These are phyloP conservation scores for Neogale vison DNA, from an alignment of 2,113 vertebrate genomes.

Conservation along the genomic window DNA sequence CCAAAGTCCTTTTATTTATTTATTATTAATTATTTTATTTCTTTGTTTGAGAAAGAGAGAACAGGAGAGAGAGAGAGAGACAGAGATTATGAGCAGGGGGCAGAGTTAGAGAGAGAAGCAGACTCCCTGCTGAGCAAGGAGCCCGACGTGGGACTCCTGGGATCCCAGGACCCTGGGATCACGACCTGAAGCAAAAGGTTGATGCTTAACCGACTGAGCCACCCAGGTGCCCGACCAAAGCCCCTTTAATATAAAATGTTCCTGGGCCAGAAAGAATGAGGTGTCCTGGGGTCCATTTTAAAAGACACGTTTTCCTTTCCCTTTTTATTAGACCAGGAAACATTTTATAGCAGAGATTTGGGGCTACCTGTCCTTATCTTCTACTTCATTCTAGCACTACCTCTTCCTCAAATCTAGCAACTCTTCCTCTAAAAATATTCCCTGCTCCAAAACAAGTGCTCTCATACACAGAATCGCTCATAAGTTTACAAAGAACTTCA, in stretches of 20 bases:
- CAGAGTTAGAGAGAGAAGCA: too few species aligned
- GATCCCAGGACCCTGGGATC: too few species aligned
- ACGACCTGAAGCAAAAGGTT: too few species aligned
- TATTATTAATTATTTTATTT: too few species aligned
- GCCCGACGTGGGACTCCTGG: too few species aligned
- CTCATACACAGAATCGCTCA: neutral
- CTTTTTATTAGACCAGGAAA: neutral
- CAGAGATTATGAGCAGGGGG: too few species aligned
- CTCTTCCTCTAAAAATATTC: neutral
- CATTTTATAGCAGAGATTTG: neutral
- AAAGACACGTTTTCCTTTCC: neutral
- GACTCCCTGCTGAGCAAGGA: too few species aligned
- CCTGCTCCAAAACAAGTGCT: neutral
- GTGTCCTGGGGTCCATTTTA: neutral
- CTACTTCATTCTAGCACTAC: neutral
- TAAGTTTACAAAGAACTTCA: neutral
- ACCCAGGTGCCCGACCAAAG: too few species aligned
- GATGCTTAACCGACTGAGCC: too few species aligned
- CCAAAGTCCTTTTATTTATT: neutral
- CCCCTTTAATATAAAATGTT: neutral
- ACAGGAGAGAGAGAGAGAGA: too few species aligned
- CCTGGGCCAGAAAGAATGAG: neutral
- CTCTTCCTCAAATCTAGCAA: neutral
- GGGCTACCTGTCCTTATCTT: neutral
- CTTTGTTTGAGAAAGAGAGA: too few species aligned